Conservation (phyloP, 2,113 vertebrate genomes). For the Toxostoma redivivum region DNA sequence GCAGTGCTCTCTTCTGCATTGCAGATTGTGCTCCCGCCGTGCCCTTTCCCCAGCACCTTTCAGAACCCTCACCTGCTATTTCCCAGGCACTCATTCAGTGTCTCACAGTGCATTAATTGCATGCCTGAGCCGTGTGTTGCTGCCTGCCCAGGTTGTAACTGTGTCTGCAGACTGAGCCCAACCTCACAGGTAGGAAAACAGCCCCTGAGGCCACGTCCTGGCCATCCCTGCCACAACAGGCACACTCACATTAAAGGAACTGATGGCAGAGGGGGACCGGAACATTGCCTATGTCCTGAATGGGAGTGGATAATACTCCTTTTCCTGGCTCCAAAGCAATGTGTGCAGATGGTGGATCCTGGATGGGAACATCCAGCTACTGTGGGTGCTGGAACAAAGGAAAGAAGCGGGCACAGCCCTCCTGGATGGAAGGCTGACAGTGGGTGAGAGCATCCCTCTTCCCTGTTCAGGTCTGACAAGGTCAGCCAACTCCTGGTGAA, state of each 20-base stretch:
- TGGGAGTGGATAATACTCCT: background rate
- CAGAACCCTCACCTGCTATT: background rate
- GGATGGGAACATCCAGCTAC: background rate
- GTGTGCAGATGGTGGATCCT: background rate
- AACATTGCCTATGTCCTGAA: background rate
- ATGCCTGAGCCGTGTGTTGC: rapidly evolving
- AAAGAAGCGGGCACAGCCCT: background rate
- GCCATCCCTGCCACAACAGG: background rate
- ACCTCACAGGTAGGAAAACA: background rate
- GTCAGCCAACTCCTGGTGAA: background rate
- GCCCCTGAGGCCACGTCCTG: background rate
- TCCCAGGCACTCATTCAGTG: background rate
- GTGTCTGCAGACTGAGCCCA: background rate
- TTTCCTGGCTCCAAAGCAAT: background rate
- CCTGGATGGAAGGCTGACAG: background rate
- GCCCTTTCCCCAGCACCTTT: constrained; percentile 5
- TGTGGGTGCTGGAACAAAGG: background rate
- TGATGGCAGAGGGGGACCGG: background rate
- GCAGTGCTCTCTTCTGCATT: constrained; percentile 59
- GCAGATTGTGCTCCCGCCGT: constrained; percentile 30
- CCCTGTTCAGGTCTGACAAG: background rate
- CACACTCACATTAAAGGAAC: background rate
- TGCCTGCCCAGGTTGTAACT: background rate
- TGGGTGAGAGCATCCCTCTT: background rate
- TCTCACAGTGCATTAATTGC: background rate